phyloP scores from a whole-genome alignment of 2,888 invertebrate species.

The Lypha dubia region DNA sequence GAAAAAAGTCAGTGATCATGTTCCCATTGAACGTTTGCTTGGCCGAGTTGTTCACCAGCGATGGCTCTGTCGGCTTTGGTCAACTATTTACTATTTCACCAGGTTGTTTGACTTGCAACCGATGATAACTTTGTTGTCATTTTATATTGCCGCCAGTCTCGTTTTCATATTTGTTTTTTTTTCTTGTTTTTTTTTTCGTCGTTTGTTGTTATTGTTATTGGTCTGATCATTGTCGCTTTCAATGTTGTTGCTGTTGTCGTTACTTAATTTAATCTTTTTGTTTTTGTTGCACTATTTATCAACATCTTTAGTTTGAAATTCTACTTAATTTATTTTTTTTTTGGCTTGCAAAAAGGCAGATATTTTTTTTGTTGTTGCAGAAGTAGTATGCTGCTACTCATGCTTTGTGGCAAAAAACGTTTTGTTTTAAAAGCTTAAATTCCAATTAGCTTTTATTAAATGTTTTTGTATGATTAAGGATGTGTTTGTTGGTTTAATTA shows the following conservation, averaged over 20 bases:
- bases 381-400: background rate
- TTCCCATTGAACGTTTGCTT: constrained; percentile 57
- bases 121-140: constrained; percentile 74
- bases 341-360: constrained; percentile 20
- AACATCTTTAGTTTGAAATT: constrained; percentile 59
- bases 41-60: constrained; percentile 8
- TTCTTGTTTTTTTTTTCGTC: constrained; percentile 21
- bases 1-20: constrained; percentile 31
- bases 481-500: background rate
- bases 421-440: constrained; percentile 32
- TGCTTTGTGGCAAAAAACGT: background rate
- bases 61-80: constrained; percentile 25
- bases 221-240: constrained; percentile 68
- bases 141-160: constrained; percentile 72
- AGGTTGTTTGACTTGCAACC: constrained; percentile 57
- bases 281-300: constrained; percentile 67
- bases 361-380: background rate
- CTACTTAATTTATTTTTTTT: constrained; percentile 40
- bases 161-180: constrained; percentile 39
- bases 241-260: constrained; percentile 60
- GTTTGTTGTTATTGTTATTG: constrained; percentile 47
- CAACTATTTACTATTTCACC: constrained; percentile 31
- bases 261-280: constrained; percentile 67
- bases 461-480: background rate
- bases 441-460: constrained; percentile 12